Evolutionary conservation across 2,797 vertebrate species (phyloP).

Genomic region (Argyrosomus regius): DNA sequence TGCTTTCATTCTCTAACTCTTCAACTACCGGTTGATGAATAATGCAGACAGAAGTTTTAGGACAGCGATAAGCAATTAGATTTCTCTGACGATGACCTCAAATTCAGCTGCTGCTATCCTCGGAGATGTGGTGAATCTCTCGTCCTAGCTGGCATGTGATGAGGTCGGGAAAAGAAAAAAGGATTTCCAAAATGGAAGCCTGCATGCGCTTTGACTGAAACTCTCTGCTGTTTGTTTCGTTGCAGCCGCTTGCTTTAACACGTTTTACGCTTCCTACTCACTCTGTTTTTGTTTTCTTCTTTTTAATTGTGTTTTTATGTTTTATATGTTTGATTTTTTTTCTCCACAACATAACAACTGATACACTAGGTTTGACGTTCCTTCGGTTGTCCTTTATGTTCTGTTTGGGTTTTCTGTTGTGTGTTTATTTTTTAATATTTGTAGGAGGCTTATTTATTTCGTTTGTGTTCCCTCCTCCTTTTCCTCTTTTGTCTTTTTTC

Average conservation of each 20-base stretch:
- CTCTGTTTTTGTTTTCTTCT: slow-evolving; percentile 61
- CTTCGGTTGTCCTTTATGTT: slow-evolving; percentile 71
- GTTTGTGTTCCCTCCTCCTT: slow-evolving; percentile 87
- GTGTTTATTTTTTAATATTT: slow-evolving; percentile 83
- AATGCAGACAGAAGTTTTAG: slow-evolving; percentile 40
- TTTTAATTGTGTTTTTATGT: slow-evolving; percentile 63
- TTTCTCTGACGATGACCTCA: slow-evolving; percentile 52
- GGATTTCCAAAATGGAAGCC: slow-evolving; percentile 56
- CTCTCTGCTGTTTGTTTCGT: slow-evolving; percentile 70
- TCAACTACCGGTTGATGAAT: slow-evolving; percentile 27
- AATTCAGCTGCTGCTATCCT: slow-evolving; percentile 48
- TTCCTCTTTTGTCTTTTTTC: slow-evolving; percentile 77
- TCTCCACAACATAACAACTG: slow-evolving; percentile 60
- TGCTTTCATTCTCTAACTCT: slow-evolving; percentile 49
- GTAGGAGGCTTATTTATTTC: slow-evolving; percentile 88
- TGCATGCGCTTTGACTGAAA: slow-evolving; percentile 86
- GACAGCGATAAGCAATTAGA: slow-evolving; percentile 30
- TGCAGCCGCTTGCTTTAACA: slow-evolving; percentile 83
- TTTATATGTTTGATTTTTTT: slow-evolving; percentile 60
- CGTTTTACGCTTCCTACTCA: slow-evolving; percentile 74
- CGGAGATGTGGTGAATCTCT: slow-evolving; percentile 61
- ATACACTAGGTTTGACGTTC: slow-evolving; percentile 55
- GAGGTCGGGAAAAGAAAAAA: slow-evolving; percentile 19
- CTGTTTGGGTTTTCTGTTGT: slow-evolving; percentile 76
- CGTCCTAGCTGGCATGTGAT: slow-evolving; percentile 77